Conservation (phyloP, 2,888 invertebrate genomes). For the Cyrtodaria siliqua region DNA sequence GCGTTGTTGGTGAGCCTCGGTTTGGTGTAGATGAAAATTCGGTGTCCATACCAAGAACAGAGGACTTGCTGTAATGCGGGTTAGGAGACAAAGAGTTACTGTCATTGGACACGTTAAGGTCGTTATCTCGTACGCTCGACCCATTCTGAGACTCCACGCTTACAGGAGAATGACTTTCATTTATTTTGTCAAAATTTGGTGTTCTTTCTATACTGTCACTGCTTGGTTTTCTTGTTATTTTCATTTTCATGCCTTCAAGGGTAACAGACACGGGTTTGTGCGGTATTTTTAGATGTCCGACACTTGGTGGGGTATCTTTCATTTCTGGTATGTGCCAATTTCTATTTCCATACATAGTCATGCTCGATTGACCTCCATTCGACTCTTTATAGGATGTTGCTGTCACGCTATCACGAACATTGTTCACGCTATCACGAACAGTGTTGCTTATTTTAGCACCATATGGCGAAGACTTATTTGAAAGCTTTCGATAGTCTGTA, state of each 20-base stretch:
- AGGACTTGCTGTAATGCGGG: constrained; percentile 25
- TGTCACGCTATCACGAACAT: too few relatives aligned
- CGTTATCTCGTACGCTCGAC: too few relatives aligned
- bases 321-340: neutral
- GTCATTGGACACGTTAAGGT: too few relatives aligned
- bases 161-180: neutral
- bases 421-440: too few relatives aligned
- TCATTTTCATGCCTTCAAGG: constrained; percentile 34
- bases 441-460: too few relatives aligned
- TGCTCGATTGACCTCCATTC: too few relatives aligned
- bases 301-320: neutral
- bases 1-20: constrained; percentile 22
- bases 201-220: neutral
- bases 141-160: neutral
- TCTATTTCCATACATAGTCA: too few relatives aligned
- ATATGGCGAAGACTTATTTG: neutral
- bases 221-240: constrained; percentile 8
- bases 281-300: too few relatives aligned
- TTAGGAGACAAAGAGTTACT: neutral
- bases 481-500: neutral
- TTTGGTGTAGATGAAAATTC: constrained; percentile 21
- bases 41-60: constrained; percentile 43
- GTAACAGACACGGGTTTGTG: constrained; percentile 8
- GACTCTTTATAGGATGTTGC: too few relatives aligned
- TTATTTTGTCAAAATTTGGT: neutral